These are phyloP conservation scores for Caenorhabditis remanei DNA, from an alignment of 1,140 invertebrate species.

Conservation along the genomic window DNA sequence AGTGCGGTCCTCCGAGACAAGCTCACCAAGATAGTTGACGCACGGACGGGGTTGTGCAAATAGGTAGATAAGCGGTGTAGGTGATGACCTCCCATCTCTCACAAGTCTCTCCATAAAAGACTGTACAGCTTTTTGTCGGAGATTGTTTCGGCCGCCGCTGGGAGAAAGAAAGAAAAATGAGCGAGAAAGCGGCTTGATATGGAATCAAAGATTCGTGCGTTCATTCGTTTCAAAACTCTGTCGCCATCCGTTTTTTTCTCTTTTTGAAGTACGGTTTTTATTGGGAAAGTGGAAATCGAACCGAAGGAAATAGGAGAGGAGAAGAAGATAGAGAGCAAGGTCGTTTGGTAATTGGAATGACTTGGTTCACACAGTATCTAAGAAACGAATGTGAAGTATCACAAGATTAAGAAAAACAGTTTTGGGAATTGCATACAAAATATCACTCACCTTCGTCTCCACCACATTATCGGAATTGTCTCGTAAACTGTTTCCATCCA, in stretches of 20 bases:
- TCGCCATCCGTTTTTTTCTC: not conserved
- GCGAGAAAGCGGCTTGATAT: conserved; percentile 50
- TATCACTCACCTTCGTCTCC: not conserved
- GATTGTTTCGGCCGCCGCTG: not conserved
- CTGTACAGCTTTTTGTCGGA: conserved; percentile 25
- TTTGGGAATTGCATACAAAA: not conserved
- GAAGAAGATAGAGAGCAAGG: conserved; percentile 8
- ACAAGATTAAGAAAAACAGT: not conserved
- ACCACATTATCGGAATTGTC: not conserved
- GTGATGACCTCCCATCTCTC: conserved; percentile 48
- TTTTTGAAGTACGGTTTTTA: conserved; percentile 39
- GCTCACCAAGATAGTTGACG: conserved; percentile 50
- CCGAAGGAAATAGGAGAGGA: not conserved
- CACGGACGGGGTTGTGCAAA: conserved; percentile 53
- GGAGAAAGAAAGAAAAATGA: conserved; percentile 28
- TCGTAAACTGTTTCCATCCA: not conserved
- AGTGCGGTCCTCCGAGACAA: not conserved
- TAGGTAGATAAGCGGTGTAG: conserved; percentile 53
- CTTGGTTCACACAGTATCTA: conserved; percentile 18
- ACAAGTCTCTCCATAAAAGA: conserved; percentile 53
- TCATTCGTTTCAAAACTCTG: conserved; percentile 38
- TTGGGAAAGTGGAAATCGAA: conserved; percentile 22
- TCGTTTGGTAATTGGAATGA: conserved; percentile 12
- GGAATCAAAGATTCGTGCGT: conserved; percentile 51
- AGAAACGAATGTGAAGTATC: not conserved